These are phyloP conservation scores for Cheilosia variabilis DNA, from an alignment of 2,888 invertebrate genomes.

Conservation along the genomic window DNA sequence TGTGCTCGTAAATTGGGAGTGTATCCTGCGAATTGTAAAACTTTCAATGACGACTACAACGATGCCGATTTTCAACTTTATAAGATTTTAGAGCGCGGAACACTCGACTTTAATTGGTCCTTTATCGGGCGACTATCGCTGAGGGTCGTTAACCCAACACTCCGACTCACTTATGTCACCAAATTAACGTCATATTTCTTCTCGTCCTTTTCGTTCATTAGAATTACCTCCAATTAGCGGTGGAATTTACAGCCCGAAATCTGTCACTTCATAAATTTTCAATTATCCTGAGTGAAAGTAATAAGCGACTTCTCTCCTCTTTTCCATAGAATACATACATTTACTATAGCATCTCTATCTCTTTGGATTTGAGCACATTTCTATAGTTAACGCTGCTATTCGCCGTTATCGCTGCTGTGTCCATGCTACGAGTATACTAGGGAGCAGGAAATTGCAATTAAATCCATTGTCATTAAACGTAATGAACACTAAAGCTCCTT, in stretches of 20 bases:
- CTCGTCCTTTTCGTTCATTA: constrained; percentile 11
- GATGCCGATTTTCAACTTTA: not conserved
- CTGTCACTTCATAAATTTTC: constrained; percentile 73
- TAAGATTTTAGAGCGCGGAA: not conserved
- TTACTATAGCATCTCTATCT: constrained; percentile 22
- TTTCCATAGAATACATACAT: constrained; percentile 1
- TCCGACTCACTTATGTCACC: constrained; percentile 22
- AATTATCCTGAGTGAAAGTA: constrained; percentile 68
- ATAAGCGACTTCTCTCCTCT: no score
- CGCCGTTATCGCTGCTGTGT: not conserved
- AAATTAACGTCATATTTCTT: constrained; percentile 41
- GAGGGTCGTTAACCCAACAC: constrained; percentile 5
- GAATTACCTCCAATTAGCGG: constrained; percentile 66
- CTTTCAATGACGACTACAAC: not conserved
- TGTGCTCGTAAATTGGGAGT: no score
- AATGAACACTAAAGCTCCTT: constrained; percentile 64
- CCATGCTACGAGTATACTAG: constrained; percentile 31
- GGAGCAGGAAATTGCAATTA: constrained; percentile 73
- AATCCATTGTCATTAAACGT: constrained; percentile 72
- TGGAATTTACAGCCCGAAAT: constrained; percentile 67
- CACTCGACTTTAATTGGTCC: not conserved
- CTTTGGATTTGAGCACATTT: constrained; percentile 35
- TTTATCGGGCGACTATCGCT: not conserved
- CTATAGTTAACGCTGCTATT: constrained; percentile 4
- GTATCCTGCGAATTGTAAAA: no score